Evolutionary conservation across 1,140 invertebrate genomes (phyloP), one percentile per base, ranked within the genome.

Genomic region (Phymorhynchus buccinoides): DNA sequence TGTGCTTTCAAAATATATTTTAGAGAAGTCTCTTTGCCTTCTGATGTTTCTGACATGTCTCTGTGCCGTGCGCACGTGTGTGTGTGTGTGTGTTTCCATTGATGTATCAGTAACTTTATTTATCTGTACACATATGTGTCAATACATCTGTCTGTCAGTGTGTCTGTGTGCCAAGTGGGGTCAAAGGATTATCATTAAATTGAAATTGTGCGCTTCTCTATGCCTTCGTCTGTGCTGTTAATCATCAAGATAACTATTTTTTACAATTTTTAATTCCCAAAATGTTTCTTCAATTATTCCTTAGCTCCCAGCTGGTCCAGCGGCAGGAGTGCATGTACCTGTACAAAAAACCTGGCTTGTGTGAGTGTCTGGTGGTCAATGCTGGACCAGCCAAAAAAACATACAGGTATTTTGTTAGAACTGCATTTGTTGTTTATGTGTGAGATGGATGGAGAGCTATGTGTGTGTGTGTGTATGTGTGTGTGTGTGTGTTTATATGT

Each of bases 301-400:
- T 66, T 37, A 77, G 62, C 66, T 62, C 83, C 27, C 80, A 84
- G 81, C 81, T 85, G 52, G 82, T 85, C 18, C 83, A 37, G 52
- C 80, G 86, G 56, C 84, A 87, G 42, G 87, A 87, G 35, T 79
- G 83, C 71, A 42, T 91, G 48, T 88, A 78, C 39, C 75, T 91
- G 62, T 91, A 86, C 84, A 88, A 89, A 78, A 85, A 80, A 77
- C 86, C 87, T 42, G 89, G 90, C 27, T 87, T 86, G 66, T 89
- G 78, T n/a, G 90, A 91, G 56, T 89, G 89, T 87, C 85, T 91
- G n/a, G 68, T 91, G 66, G 42, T 75, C 16, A 68, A 78, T 77
- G 82, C 14, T 32, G 77, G 77, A 14, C 80, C 78, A 66, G 35
- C 85, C 41, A 81, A 27, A 56, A 89, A 88, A 80, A 52, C 22